phyloP scores from a whole-genome alignment of 2,888 invertebrate genomes.

The Tetragonula carbonaria region DNA sequence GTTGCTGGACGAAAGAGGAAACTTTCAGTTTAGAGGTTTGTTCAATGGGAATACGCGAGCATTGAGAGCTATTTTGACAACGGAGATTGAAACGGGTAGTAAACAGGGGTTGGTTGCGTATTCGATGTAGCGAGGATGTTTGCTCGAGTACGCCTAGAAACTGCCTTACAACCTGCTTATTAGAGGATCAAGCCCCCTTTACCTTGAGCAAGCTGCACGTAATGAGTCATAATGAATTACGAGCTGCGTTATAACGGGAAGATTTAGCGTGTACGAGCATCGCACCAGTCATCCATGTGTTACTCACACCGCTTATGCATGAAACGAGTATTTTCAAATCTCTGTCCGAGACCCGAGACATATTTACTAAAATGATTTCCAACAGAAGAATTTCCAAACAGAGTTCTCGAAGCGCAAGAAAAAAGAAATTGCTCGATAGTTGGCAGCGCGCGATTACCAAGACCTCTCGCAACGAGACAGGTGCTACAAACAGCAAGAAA shows the following conservation, averaged over 20 bases:
- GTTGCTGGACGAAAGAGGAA: slow-evolving; percentile 5
- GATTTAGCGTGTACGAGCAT: neutral
- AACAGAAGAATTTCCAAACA: neutral
- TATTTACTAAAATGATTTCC: neutral
- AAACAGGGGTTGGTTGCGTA: neutral
- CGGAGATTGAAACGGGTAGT: neutral
- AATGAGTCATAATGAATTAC: slow-evolving; percentile 12
- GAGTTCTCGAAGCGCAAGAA: neutral
- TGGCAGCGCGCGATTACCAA: slow-evolving; percentile 27
- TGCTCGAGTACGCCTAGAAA: neutral
- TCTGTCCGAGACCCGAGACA: neutral
- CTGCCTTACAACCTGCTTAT: slow-evolving; percentile 11
- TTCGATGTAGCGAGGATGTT: neutral
- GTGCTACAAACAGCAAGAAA: slow-evolving; percentile 38
- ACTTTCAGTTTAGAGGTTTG: slow-evolving; percentile 5
- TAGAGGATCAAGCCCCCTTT: neutral
- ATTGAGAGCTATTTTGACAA: neutral
- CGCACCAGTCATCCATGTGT: neutral
- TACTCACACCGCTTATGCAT: neutral
- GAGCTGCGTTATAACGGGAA: neutral
- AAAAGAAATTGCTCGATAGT: slow-evolving; percentile 20
- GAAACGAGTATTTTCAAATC: neutral
- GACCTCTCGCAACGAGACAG: slow-evolving; percentile 1
- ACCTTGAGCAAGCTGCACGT: neutral
- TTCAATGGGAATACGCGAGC: neutral